Evolutionary conservation across 2,888 invertebrate genomes (phyloP), one percentile per base, ranked within the genome.

Genomic region (Chelonus formosanus): DNA sequence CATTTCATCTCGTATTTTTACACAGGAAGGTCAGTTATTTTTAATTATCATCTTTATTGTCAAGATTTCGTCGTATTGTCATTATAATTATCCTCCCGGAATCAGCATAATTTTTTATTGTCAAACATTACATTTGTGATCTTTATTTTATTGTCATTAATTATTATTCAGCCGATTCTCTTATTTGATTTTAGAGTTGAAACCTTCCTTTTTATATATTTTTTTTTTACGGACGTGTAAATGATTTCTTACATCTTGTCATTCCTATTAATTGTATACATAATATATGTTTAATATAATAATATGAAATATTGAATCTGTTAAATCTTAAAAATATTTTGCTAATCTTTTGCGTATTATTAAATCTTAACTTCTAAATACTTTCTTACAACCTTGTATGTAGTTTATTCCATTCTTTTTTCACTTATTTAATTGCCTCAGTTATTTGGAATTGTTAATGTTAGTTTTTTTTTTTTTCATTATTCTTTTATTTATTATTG

Each of bases 351-450:
- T 67, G 64, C 73, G 74, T 70, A 71, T 68, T 62, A 64, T 73
- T 76, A 70, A 74, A 75, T 67, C 78, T 82, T 83, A 82, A 61
- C 61, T 31, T 57, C 78, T 82, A 81, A 78, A 70, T 82, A 83
- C 83, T 83, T 83, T 83, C 82, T 75, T 80, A 83, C 83, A 82
- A 83, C 83, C 82, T 82, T 82, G 79, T 80, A 76, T 81, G 78
- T 73, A 71, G 75, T 72, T 77, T 72, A 67, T 52, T 66, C 45
- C 63, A 58, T 62, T 54, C 36, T 10, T 54, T 8, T 20, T 61
- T 53, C 52, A 60, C 56, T 45, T 31, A 32, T 20, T 57, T 48
- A 56, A 4, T 52, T 56, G n/a, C 44, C 44, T 59, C 53, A 52
- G 36, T 43, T 55, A 57, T 55, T 48, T 47, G 5, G 36, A 4